Evolutionary conservation across 2,797 vertebrate genomes (phyloP).

Genomic region (Moxostoma hubbsi): DNA sequence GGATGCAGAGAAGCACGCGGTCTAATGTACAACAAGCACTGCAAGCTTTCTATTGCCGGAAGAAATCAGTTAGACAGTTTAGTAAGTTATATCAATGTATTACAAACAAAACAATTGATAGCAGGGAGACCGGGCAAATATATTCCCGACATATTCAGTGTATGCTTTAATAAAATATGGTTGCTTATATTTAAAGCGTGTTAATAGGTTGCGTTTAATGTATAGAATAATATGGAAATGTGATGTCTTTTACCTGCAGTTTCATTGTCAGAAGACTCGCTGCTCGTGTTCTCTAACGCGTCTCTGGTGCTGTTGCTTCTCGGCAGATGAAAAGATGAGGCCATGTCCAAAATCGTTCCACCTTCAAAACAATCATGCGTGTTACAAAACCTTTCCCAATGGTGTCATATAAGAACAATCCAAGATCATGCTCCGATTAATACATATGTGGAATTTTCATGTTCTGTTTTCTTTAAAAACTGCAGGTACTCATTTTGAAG

Average conservation of each 20-base stretch:
- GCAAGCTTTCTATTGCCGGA: too few species aligned
- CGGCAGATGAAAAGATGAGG: slow-evolving; percentile 92
- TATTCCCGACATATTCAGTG: too few species aligned
- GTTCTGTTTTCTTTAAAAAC: slow-evolving; percentile 1
- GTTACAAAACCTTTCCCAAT: slow-evolving; percentile 60
- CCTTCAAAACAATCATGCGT: slow-evolving; percentile 88
- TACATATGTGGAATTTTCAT: neutral
- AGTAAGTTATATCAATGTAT: neutral
- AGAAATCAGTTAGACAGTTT: neutral
- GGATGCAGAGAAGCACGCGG: too few species aligned
- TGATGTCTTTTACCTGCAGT: slow-evolving; percentile 84
- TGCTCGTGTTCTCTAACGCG: slow-evolving; percentile 92
- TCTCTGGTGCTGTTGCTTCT: slow-evolving; percentile 85
- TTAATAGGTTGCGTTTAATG: neutral
- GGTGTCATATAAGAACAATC: slow-evolving; percentile 38
- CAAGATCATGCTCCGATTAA: neutral
- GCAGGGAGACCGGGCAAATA: too few species aligned
- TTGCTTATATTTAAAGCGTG: too few species aligned
- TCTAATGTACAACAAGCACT: too few species aligned
- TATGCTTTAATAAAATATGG: too few species aligned
- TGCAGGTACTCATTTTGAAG: slow-evolving; percentile 49
- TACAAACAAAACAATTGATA: neutral
- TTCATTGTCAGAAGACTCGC: slow-evolving; percentile 95
- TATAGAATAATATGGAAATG: neutral
- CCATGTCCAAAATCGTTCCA: slow-evolving; percentile 96